Evolutionary conservation across 2,113 vertebrate species (phyloP).

Genomic region (Dasyprocta punctata): DNA sequence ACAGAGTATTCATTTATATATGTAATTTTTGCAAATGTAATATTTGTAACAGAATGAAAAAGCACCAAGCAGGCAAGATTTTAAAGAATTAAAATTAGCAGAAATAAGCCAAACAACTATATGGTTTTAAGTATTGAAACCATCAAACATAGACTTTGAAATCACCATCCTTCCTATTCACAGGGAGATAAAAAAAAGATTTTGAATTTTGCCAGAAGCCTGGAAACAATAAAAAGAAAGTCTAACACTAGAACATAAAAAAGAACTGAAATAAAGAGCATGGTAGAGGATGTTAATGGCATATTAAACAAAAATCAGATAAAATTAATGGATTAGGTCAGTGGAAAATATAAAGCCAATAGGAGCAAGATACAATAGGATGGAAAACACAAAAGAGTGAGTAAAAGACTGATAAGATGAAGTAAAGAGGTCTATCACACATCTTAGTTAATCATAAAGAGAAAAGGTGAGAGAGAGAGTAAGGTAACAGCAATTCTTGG

Average conservation of each 20-base stretch:
- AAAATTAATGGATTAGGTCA: background rate
- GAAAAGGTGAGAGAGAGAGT: background rate
- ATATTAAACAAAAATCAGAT: background rate
- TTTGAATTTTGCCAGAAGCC: background rate
- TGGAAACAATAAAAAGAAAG: background rate
- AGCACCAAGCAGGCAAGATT: background rate
- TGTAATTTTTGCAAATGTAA: background rate
- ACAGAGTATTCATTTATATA: background rate
- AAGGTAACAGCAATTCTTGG: background rate
- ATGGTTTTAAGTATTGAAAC: background rate
- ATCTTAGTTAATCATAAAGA: background rate
- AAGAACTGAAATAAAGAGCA: background rate
- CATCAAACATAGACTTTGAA: background rate
- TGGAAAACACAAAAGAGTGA: background rate
- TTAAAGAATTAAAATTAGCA: background rate
- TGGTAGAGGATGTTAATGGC: background rate
- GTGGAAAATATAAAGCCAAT: background rate
- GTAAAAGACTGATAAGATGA: background rate
- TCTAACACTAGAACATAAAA: background rate
- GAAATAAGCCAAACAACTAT: background rate
- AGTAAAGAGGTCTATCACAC: background rate
- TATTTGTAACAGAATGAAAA: background rate
- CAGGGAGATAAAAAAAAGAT: background rate
- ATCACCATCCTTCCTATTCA: background rate
- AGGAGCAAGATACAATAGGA: background rate